phyloP scores from a whole-genome alignment of 2,797 vertebrate species.

The Galagoides demidoff region DNA sequence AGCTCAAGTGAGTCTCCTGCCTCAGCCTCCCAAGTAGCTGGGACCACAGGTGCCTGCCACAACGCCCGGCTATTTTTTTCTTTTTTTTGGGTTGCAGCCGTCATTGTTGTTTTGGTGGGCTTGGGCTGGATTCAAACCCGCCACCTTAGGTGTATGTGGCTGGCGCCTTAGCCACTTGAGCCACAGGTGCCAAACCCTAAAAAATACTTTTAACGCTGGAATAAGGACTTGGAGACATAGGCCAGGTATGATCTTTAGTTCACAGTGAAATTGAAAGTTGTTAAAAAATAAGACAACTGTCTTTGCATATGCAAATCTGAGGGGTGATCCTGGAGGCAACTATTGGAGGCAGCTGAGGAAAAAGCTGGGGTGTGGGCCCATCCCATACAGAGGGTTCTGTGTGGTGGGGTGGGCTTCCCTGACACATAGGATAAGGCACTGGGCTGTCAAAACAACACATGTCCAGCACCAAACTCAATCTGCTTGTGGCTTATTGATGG shows the following conservation, averaged over 20 bases:
- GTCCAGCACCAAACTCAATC: background rate
- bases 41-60: too few relatives aligned
- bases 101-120: too few relatives aligned
- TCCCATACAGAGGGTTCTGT: background rate
- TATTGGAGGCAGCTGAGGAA: background rate
- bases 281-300: background rate
- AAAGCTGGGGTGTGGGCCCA: background rate
- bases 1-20: too few relatives aligned
- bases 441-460: too few relatives aligned
- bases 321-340: too few relatives aligned
- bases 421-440: background rate
- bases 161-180: too few relatives aligned
- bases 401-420: background rate
- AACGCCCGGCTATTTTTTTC: too few relatives aligned
- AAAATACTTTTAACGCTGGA: background rate
- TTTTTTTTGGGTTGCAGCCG: too few relatives aligned
- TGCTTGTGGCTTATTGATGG: background rate
- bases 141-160: too few relatives aligned
- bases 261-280: background rate
- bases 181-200: background rate
- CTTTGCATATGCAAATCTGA: background rate
- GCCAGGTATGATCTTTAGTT: background rate
- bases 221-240: background rate
- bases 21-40: too few relatives aligned
- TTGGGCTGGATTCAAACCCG: too few relatives aligned